Conservation (phyloP, 2,888 invertebrate genomes). For the Rhagonycha lutea region DNA sequence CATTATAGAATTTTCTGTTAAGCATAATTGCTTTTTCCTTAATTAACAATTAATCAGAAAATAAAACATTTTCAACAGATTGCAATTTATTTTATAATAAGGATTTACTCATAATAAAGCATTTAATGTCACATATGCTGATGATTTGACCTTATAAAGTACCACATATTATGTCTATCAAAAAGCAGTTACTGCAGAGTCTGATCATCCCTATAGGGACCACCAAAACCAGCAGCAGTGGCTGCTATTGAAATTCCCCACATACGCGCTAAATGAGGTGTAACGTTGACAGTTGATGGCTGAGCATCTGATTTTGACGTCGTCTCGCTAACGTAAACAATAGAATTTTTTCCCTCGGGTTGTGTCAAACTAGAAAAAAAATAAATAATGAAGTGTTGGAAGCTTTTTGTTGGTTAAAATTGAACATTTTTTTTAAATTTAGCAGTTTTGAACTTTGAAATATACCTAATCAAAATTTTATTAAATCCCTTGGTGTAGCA, state of each 20-base stretch:
- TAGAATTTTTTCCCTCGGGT: slow-evolving; percentile 13
- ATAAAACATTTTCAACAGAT: not conserved
- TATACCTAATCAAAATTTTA: not conserved
- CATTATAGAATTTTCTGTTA: not conserved
- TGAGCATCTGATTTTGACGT: slow-evolving; percentile 33
- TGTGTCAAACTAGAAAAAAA: slow-evolving; percentile 14
- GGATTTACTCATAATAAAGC: not conserved
- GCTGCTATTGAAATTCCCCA: slow-evolving; percentile 31
- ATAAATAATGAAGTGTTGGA: slow-evolving; percentile 14
- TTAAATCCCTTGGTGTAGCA: not conserved
- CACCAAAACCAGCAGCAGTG: slow-evolving; percentile 6
- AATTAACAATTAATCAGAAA: not conserved
- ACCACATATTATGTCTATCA: slow-evolving; percentile 11
- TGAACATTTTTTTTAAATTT: not conserved
- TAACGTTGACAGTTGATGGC: slow-evolving; percentile 33
- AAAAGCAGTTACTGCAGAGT: slow-evolving; percentile 12
- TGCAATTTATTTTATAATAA: not conserved
- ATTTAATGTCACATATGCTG: not conserved
- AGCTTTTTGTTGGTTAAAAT: slow-evolving; percentile 1
- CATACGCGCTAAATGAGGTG: slow-evolving; percentile 35
- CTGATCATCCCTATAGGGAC: slow-evolving; percentile 16
- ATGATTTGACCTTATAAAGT: slow-evolving; percentile 9
- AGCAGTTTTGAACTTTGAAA: not conserved
- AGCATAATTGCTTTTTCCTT: not conserved
- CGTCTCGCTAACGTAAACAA: slow-evolving; percentile 32